These are phyloP conservation scores for Bradypus variegatus DNA, from an alignment of 2,797 vertebrate genomes.

Conservation along the genomic window DNA sequence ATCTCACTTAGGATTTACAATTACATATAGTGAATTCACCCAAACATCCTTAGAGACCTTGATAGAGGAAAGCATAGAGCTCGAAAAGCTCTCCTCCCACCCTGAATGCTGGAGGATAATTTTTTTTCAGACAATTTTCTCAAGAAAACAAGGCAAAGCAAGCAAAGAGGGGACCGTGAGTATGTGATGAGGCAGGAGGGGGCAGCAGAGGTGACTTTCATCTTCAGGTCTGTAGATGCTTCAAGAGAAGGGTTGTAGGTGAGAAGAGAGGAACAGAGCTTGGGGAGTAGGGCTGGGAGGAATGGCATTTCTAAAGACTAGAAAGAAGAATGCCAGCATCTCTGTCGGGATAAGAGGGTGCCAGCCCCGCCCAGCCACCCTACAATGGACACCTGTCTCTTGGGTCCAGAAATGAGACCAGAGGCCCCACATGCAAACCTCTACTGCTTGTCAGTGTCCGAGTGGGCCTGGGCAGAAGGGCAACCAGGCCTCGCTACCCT, in stretches of 20 bases:
- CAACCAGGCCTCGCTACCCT: not conserved
- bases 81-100: not conserved
- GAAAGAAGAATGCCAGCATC: not conserved
- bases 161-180: not conserved
- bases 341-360: not conserved
- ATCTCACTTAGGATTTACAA: not conserved
- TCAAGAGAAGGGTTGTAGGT: not conserved
- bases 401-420: not conserved
- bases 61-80: not conserved
- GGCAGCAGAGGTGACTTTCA: too few relatives aligned
- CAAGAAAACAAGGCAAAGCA: not conserved
- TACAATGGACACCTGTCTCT: not conserved
- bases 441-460: not conserved
- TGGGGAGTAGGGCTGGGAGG: not conserved
- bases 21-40: not conserved
- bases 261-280: not conserved
- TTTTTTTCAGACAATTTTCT: not conserved
- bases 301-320: not conserved
- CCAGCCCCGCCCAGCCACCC: not conserved
- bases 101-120: not conserved
- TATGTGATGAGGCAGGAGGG: not conserved
- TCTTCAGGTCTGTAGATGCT: not conserved
- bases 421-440: accelerated
- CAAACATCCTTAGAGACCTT: not conserved
- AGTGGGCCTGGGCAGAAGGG: not conserved